Conservation (phyloP, 2,888 invertebrate species). For the Liposcelis brunnea region DNA sequence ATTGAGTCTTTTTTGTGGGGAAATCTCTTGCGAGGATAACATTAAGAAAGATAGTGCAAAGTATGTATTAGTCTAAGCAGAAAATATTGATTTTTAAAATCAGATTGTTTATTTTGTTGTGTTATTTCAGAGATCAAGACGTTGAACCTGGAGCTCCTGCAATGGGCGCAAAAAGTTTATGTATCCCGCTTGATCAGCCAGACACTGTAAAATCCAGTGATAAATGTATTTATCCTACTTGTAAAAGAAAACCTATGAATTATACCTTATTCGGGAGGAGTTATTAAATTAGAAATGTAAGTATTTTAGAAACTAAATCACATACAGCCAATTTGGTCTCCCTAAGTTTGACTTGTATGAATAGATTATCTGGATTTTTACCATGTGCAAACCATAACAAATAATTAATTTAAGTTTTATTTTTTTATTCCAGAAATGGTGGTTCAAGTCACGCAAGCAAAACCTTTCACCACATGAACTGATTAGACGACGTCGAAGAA, state of each 20-base stretch:
- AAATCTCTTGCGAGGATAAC: conserved; percentile 72
- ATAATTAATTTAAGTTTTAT: not conserved
- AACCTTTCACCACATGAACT: too few species aligned
- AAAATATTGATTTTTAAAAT: too few species aligned
- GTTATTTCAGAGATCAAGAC: conserved; percentile 40
- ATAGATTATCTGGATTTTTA: too few species aligned
- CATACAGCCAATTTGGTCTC: not conserved
- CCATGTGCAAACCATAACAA: too few species aligned
- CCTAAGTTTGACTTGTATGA: too few species aligned
- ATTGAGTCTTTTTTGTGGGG: conserved; percentile 92
- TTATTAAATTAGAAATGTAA: conserved; percentile 40
- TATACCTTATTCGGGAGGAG: conserved; percentile 93
- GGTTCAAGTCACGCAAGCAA: not conserved
- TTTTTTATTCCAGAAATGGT: not conserved
- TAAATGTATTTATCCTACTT: conserved; percentile 77
- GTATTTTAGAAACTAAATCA: not conserved
- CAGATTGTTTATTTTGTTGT: not conserved
- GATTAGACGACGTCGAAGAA: too few species aligned
- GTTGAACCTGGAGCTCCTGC: conserved; percentile 69
- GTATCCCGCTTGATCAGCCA: conserved; percentile 84
- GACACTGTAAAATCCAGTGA: conserved; percentile 39
- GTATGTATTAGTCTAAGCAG: too few species aligned
- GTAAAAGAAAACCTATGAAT: conserved; percentile 58
- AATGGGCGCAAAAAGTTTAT: conserved; percentile 98
- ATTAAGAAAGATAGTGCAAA: conserved; percentile 91